These are phyloP conservation scores for Graphium colonna DNA, from an alignment of 2,888 invertebrate species.

Conservation along the genomic window DNA sequence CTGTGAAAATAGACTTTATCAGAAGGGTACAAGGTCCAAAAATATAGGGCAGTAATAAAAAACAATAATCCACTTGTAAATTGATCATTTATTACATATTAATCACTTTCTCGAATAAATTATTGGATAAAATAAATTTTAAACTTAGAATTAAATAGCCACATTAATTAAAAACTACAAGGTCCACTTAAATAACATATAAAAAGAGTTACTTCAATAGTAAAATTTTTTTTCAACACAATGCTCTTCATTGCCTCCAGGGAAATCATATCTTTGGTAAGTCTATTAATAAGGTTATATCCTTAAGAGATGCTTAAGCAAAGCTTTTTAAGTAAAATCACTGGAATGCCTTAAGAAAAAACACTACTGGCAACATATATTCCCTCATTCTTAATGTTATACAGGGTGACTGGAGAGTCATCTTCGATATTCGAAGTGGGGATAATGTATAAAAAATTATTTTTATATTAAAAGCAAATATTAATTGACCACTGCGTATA, in stretches of 20 bases:
- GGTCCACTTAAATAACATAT: background rate
- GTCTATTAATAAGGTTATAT: background rate
- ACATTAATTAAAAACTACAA: conserved; percentile 6
- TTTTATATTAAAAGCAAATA: background rate
- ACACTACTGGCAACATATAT: background rate
- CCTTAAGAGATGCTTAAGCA: background rate
- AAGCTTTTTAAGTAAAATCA: background rate
- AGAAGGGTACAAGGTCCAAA: background rate
- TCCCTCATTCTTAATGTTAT: background rate
- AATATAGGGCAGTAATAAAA: background rate
- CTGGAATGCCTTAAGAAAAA: background rate
- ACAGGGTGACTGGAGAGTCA: no score
- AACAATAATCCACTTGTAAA: background rate
- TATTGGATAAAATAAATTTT: conserved; percentile 4
- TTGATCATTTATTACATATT: background rate
- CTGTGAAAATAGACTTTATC: no score
- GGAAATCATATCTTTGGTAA: conserved; percentile 14
- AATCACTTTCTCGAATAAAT: conserved; percentile 12
- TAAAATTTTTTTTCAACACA: background rate
- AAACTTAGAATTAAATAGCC: conserved; percentile 5
- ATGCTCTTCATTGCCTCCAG: no score
- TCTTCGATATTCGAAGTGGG: no score
- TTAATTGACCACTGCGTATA: no score
- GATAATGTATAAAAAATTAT: background rate
- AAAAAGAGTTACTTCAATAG: background rate